Base-by-base conservation (phyloP, 1,140 invertebrate genomes). In the Tetramorium parvispinum region DNA sequence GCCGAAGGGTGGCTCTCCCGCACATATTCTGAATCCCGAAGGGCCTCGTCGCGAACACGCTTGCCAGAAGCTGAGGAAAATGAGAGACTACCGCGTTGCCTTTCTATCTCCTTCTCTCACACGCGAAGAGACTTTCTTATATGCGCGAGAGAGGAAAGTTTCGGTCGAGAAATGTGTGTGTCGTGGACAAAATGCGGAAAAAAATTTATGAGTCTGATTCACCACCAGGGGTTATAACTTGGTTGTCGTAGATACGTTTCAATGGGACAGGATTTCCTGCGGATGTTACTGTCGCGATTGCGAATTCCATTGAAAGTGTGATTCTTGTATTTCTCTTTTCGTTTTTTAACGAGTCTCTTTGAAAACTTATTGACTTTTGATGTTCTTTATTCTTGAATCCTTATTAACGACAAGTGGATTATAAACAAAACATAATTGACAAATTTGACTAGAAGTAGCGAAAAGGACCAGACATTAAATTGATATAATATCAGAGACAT, bases 21-120 rank as follows among this genome's bases (percentile, higher is more conserved):
- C 89, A 89, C 88, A 90, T 89, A 90, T 89, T 87, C 79, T 59
- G 88, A 90, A 81, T 89, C 86, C 88, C 88, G 65, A 55, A 71
- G 85, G 68, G 73, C 71, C 68, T 73, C 66, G 79, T 71, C 66
- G 53, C 43, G 68, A 83, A 82, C 82, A 76, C 76, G 68, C 85
- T 87, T 75, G 88, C 59, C 85, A 86, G 79, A 87, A 85, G 73
- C 70, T 77, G 32, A 37, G 24, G 59, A 79, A 89, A 89, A 90
- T 87, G 88, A 87, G 79, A 70, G 78, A 79, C 87, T 55, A 71
- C 32, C 57, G 85, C 57, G n/a, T 61, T 46, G 46, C 1, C 40
- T 24, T 55, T 40, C 55, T 27, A 3, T 43, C 21, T 37, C 27
- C 27, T 16, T 57, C 65, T 57, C 40, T 6, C 11, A 3, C 8